Evolutionary conservation across 1,140 invertebrate genomes (phyloP), one percentile per base, ranked within the genome.

Genomic region (Listronotus oregonensis): DNA sequence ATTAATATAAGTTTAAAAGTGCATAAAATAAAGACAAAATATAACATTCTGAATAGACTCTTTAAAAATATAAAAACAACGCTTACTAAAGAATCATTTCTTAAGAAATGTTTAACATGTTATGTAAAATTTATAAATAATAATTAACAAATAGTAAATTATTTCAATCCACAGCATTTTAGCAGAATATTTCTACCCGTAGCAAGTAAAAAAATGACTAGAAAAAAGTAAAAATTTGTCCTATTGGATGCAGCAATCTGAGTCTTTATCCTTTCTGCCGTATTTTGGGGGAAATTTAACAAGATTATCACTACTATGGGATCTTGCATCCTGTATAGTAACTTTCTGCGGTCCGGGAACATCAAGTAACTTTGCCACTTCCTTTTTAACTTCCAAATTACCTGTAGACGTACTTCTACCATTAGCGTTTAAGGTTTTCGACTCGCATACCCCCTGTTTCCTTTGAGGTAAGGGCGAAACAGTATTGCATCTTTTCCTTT

Each of bases 241-340:
- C 69, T 71, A 75, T 64, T 75, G 73, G 42, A 75, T 68, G 42
- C 64, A 67, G 55, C 73, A 75, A 66, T 75, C 71, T 68, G 73
- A 73, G 49, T 75, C 73, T 51, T 68, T 67, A 32, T 67, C 62
- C 58, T 73, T 72, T 10, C 42, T 51, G 40, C 62, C 14, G 44
- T 61, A 64, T 50, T 64, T 66, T 7, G 64, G 39, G 12, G 64
- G 64, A 32, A 66, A 66, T 56, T 61, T 66, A 6, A 47, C 14
- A 12, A 52, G 7, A 40, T 66, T 59, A 12, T 58, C 62, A 27
- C 39, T 63, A 37, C 60, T 63, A 14, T 40, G 49, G 0, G 62
- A 58, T 31, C 32, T 64, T 6, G 34, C 9, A 12, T 14, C 34
- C 5, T 32, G 34, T 17, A 64, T 58, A 10, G 32, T 39, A 11